Base-by-base conservation (phyloP, 2,888 invertebrate genomes). In the Caenorhabditis sinica region DNA sequence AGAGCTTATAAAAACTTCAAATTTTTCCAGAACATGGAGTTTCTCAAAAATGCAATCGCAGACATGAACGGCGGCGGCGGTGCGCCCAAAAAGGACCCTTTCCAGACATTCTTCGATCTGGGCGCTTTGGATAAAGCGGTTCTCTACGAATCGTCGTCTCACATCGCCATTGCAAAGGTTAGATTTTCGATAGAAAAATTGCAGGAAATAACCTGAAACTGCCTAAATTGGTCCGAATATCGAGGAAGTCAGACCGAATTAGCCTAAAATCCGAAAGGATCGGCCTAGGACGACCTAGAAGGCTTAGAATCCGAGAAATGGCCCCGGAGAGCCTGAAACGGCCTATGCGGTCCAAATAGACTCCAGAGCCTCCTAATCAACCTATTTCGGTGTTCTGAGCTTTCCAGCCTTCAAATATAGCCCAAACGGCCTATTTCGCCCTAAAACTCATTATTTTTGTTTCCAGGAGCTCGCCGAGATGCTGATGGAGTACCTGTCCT, bases 381-480 rank as follows among this genome's bases (percentile, higher is more conserved):
- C n/a, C n/a, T n/a, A n/a, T n/a, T n/a, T n/a, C n/a, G n/a, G n/a
- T n/a, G n/a, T n/a, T n/a, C n/a, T n/a, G n/a, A 1, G 2, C 40
- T 4, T 40, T 40, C 40, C 13, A 40, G 40, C 0, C 2, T 40
- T 13, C 9, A 40, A 45, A 45, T 15, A 1, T 2, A 0, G 17
- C 5, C 15, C 15, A 15, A 36, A 36, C n/a, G 11, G 45, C 45
- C 45, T 45, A 45, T 5, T 15, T 4, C 11, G 45, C 53, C 6
- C 20, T 1, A 53, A 53, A 53, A 33, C 33, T 33, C 43, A 45
- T 5, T n/a, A n/a, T n/a, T 53, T n/a, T 1, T 25, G 6, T 23
- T 74, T 74, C 3, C 53, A 83, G 83, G 71, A 69, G 5, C 45
- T 84, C 20, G 63, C 65, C n/a, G 84, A 80, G 2, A 56, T 61